Conservation (phyloP, 2,113 vertebrate genomes). For the Orycteropus afer region DNA sequence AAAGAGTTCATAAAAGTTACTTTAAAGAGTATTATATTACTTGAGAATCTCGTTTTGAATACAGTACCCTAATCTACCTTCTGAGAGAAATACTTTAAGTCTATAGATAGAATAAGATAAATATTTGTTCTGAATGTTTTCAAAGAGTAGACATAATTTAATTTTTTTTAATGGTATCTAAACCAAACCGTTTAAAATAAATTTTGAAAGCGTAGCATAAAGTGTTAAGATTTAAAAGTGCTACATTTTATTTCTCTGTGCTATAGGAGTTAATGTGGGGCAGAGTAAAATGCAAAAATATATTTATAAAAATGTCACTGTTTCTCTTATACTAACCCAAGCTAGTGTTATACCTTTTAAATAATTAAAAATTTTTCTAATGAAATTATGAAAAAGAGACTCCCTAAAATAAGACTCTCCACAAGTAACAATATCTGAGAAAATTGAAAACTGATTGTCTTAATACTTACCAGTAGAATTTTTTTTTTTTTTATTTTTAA, state of each 20-base stretch:
- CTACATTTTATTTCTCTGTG: background rate
- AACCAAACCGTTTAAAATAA: background rate
- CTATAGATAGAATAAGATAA: background rate
- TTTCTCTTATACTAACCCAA: background rate
- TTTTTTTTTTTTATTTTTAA: background rate
- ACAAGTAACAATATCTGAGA: background rate
- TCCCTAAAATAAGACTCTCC: background rate
- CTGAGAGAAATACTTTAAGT: conserved; percentile 11
- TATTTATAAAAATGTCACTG: background rate
- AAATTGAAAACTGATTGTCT: background rate
- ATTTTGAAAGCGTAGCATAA: background rate
- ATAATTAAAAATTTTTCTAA: conserved; percentile 16
- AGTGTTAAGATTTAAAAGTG: background rate
- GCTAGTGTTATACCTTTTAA: background rate
- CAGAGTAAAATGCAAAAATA: conserved; percentile 4
- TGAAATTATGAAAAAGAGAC: background rate
- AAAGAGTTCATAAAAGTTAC: background rate
- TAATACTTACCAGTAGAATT: background rate
- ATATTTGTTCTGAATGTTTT: background rate
- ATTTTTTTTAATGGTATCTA: background rate
- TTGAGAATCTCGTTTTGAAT: background rate
- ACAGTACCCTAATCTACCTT: background rate
- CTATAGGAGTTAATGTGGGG: background rate
- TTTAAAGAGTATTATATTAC: background rate
- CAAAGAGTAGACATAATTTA: background rate